Evolutionary conservation across 2,797 vertebrate genomes (phyloP), one percentile per base, ranked within the genome.

Genomic region (Pipistrellus pipistrellus): DNA sequence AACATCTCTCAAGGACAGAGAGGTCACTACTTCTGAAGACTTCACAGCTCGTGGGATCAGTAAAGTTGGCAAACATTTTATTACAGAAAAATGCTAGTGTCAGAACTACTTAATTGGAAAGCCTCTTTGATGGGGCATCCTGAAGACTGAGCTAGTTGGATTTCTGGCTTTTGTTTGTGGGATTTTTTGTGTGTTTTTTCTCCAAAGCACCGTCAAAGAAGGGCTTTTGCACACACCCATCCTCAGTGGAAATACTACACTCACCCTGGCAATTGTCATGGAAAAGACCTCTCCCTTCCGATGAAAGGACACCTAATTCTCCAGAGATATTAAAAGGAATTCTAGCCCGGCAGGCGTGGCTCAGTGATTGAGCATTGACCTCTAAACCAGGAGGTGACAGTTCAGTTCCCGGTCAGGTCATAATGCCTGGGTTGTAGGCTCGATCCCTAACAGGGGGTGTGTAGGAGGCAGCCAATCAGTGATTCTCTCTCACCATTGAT

Each of bases 231-330:
- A 59, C 12, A 73, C 6, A 66, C 55, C 53, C 23, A 46, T 64
- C 12, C 1, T 41, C 17, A 85, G n/a, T 62, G 27, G 95, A 85
- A 93, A 83, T 30, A 71, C 30, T 20, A 82, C 14, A 71, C 64
- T 89, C n/a, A 17, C 14, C 46, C 69, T 95, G 89, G 72, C 38
- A 71, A 38, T 48, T 75, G 69, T 64, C 38, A 38, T 32, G 71
- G 86, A 90, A 91, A 93, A 94, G 46, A 48, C 13, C 51, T 89
- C 55, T 92, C 69, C 69, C 62, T 88, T 59, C 30, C 72, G 80
- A 81, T 57, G 32, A 77, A 75, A 95, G 87, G 57, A 90, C 87
- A 94, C 46, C 25, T 51, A 75, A 85, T 53, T 30, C 57, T 51
- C 1, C 44, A 69, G 51, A 92, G 78, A 85, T 25, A 18, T 88